These are phyloP conservation scores for Arvicola amphibius DNA, from an alignment of 2,797 vertebrate species.

Conservation along the genomic window DNA sequence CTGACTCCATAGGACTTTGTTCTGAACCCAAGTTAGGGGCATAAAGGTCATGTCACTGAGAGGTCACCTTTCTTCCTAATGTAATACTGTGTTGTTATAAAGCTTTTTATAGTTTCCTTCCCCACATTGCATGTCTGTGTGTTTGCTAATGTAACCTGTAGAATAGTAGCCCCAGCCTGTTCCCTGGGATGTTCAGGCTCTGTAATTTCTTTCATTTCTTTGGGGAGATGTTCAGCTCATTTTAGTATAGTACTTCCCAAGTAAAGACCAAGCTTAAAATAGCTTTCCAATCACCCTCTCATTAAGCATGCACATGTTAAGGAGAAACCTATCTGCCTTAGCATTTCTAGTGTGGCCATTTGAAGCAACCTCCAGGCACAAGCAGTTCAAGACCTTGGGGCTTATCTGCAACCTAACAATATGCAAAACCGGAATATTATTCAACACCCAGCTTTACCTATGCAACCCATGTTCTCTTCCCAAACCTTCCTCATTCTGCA, in stretches of 20 bases:
- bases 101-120: neutral
- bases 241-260: neutral
- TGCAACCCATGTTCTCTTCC: neutral
- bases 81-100: neutral
- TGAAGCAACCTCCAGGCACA: neutral
- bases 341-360: neutral
- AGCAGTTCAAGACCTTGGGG: neutral
- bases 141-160: neutral
- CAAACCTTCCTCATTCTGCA: neutral
- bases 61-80: neutral
- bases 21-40: conserved; percentile 3
- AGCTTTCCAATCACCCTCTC: neutral
- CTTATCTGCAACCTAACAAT: neutral
- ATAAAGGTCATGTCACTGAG: neutral
- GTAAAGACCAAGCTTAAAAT: neutral
- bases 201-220: neutral
- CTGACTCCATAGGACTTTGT: neutral
- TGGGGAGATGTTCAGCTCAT: neutral
- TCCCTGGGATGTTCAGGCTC: neutral
- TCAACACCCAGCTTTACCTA: neutral
- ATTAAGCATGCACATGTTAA: neutral
- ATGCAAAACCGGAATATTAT: neutral
- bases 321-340: neutral
- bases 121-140: neutral
- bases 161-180: neutral